Evolutionary conservation across 2,888 invertebrate genomes (phyloP).

Genomic region (Chalcosyrphus nemorum): DNA sequence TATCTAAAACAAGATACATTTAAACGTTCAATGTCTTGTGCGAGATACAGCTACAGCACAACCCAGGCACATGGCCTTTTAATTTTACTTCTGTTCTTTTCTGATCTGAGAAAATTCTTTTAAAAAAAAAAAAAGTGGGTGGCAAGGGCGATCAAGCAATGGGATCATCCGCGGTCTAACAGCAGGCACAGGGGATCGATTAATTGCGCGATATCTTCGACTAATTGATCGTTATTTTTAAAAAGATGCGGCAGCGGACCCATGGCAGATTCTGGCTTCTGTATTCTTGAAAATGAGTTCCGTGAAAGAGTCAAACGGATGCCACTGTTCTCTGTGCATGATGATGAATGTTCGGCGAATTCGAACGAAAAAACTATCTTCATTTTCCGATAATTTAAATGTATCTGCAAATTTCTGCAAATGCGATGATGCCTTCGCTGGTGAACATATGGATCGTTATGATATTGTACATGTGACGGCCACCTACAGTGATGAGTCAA

Average conservation of each 20-base stretch:
- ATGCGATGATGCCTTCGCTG: conserved; percentile 29
- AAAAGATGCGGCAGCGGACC: conserved; percentile 3
- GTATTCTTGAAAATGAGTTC: conserved; percentile 32
- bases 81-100: conserved; percentile 41
- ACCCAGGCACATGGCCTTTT: conserved; percentile 68
- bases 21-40: conserved; percentile 59
- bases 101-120: conserved; percentile 40
- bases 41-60: conserved; percentile 66
- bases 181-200: conserved; percentile 57
- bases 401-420: conserved; percentile 60
- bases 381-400: conserved; percentile 58
- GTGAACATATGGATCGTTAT: conserved; percentile 37
- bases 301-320: conserved; percentile 43
- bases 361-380: conserved; percentile 18
- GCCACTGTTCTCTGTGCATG: conserved; percentile 9
- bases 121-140: conserved; percentile 53
- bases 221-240: conserved; percentile 74
- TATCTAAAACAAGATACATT: conserved; percentile 52
- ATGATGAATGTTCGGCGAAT: conserved; percentile 56
- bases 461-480: conserved; percentile 64
- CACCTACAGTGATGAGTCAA: conserved; percentile 68
- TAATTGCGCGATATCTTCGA: conserved; percentile 74
- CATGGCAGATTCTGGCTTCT: conserved; percentile 28
- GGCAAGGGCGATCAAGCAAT: conserved; percentile 65
- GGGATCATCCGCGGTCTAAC: conserved; percentile 70